phyloP scores from a whole-genome alignment of 2,888 invertebrate species.

The Charanyca ferruginea region DNA sequence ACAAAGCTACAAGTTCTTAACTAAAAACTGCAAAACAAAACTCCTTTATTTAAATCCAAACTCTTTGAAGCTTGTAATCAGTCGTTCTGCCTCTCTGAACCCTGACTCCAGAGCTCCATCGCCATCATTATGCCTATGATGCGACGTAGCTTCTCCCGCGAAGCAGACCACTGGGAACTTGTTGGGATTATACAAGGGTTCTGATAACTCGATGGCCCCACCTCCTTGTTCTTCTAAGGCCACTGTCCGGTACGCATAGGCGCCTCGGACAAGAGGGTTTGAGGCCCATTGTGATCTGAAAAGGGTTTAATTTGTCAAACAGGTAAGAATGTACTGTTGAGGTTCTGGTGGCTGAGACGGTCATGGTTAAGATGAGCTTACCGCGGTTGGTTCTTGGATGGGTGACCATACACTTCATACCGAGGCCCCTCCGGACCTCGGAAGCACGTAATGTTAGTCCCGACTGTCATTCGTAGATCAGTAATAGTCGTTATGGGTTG shows the following conservation, averaged over 20 bases:
- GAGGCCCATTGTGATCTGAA: conserved; percentile 92
- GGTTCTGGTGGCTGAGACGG: no score
- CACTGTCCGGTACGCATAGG: conserved; percentile 92
- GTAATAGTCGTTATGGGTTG: no score
- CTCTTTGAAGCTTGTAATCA: conserved; percentile 79
- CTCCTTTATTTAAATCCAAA: conserved; percentile 47
- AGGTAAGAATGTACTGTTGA: background rate
- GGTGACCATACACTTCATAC: no score
- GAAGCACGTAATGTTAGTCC: no score
- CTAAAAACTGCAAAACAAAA: background rate
- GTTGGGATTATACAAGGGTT: conserved; percentile 85
- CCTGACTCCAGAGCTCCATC: conserved; percentile 95
- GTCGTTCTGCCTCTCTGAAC: conserved; percentile 93
- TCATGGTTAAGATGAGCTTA: no score
- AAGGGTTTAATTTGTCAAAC: conserved; percentile 28
- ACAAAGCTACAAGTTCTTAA: background rate
- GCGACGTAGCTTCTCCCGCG: conserved; percentile 93
- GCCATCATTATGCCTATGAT: conserved; percentile 92
- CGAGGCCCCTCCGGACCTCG: no score
- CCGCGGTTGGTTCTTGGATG: no score
- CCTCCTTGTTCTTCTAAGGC: conserved; percentile 90
- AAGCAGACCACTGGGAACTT: conserved; percentile 91
- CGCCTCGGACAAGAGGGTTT: conserved; percentile 91
- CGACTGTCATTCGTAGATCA: no score
- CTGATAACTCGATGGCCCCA: conserved; percentile 89